Conservation (phyloP, 2,113 vertebrate genomes). For the Misgurnus mizolepis region DNA sequence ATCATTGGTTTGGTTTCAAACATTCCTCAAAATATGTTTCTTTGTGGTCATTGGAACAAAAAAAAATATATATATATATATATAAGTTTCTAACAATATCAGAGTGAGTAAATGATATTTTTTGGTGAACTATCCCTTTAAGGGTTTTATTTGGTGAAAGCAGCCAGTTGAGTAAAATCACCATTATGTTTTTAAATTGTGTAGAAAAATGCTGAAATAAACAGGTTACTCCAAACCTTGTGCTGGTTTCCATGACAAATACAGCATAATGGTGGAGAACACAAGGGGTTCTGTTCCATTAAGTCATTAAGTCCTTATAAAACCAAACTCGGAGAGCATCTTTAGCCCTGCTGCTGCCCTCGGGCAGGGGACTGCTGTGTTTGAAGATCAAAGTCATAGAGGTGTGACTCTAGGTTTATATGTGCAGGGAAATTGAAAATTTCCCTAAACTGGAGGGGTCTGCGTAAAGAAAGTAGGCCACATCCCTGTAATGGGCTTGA, state of each 20-base stretch:
- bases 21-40: too few species aligned
- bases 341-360: constrained; percentile 41
- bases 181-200: constrained; percentile 7
- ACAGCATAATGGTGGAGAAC: constrained; percentile 28
- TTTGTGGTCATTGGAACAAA: too few species aligned
- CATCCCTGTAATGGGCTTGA: constrained; percentile 22
- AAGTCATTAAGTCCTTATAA: constrained; percentile 48
- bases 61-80: too few species aligned
- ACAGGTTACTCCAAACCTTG: constrained; percentile 10
- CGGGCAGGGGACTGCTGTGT: constrained; percentile 46
- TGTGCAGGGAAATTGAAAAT: constrained; percentile 49
- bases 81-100: too few species aligned
- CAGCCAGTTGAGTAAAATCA: not conserved
- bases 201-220: constrained; percentile 23
- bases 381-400: constrained; percentile 56
- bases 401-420: constrained; percentile 55
- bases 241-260: constrained; percentile 36
- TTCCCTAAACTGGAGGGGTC: constrained; percentile 51
- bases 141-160: not conserved
- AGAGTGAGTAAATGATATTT: too few species aligned
- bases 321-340: constrained; percentile 46
- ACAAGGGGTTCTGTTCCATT: constrained; percentile 44
- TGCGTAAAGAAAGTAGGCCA: constrained; percentile 44
- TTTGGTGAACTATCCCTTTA: not conserved
- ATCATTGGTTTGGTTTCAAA: too few species aligned